phyloP scores from a whole-genome alignment of 2,888 invertebrate species.

The Lottia scabra region DNA sequence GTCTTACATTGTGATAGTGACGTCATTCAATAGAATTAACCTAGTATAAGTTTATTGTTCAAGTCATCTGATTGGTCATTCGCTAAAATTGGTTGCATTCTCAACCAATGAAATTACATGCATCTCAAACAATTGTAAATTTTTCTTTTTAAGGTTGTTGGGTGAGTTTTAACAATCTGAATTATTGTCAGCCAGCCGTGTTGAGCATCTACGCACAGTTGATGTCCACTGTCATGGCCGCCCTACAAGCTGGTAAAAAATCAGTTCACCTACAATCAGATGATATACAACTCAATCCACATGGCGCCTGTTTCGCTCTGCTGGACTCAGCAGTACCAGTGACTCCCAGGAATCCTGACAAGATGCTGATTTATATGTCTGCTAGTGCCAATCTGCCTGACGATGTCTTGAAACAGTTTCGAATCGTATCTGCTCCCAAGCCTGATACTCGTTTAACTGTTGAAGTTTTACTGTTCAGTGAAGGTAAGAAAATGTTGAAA shows the following conservation, averaged over 20 bases:
- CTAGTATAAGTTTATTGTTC: too few relatives aligned
- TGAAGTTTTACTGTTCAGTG: slow-evolving; percentile 62
- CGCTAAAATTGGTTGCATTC: too few relatives aligned
- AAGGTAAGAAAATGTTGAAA: slow-evolving; percentile 47
- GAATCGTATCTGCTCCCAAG: slow-evolving; percentile 56
- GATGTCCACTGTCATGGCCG: slow-evolving; percentile 55
- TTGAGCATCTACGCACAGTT: slow-evolving; percentile 63
- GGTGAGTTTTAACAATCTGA: slow-evolving; percentile 63
- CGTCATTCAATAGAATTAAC: too few relatives aligned
- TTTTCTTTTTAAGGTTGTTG: slow-evolving; percentile 53
- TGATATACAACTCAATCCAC: slow-evolving; percentile 53
- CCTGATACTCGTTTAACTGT: slow-evolving; percentile 55
- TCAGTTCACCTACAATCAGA: slow-evolving; percentile 56
- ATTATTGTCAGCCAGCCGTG: slow-evolving; percentile 50
- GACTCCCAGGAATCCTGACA: slow-evolving; percentile 55
- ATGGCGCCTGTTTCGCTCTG: slow-evolving; percentile 59
- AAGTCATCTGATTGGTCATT: too few relatives aligned
- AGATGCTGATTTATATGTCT: slow-evolving; percentile 56
- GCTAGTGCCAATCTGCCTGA: slow-evolving; percentile 57
- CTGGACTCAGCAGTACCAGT: slow-evolving; percentile 54
- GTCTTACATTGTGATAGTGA: too few relatives aligned
- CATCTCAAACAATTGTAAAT: too few relatives aligned
- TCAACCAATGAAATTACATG: too few relatives aligned
- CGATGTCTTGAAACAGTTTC: slow-evolving; percentile 59
- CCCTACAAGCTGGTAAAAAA: slow-evolving; percentile 53